Conservation (phyloP, 2,888 invertebrate species). For the Asteroscopus sphinx region DNA sequence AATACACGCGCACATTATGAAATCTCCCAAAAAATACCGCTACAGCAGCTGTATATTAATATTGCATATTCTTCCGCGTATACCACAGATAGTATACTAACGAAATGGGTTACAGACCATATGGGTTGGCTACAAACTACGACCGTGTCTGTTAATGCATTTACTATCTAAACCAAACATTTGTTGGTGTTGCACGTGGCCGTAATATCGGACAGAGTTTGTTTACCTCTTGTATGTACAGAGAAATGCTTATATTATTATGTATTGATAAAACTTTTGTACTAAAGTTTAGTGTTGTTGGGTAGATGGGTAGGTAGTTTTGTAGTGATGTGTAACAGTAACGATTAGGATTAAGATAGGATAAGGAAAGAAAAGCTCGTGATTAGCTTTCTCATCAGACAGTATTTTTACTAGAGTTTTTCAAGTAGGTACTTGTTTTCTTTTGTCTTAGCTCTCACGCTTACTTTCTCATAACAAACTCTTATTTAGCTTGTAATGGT, state of each 20-base stretch:
- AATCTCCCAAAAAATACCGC: conserved; percentile 1
- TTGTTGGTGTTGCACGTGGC: conserved; percentile 48
- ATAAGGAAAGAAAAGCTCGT: too few species aligned
- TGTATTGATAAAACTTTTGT: conserved; percentile 42
- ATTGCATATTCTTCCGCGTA: conserved; percentile 30
- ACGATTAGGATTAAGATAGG: not conserved
- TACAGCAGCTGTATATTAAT: not conserved
- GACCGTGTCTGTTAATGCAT: conserved; percentile 23
- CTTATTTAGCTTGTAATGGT: too few species aligned
- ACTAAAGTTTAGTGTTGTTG: conserved; percentile 5
- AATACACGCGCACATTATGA: not conserved
- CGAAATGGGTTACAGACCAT: conserved; percentile 40
- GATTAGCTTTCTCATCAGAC: too few species aligned
- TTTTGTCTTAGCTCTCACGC: too few species aligned
- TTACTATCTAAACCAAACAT: conserved; percentile 41
- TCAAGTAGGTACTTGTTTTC: too few species aligned
- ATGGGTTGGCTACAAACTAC: conserved; percentile 22
- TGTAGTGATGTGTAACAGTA: not conserved
- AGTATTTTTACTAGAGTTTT: too few species aligned
- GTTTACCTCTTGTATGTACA: conserved; percentile 47
- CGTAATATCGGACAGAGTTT: conserved; percentile 53
- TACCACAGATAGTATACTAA: too few species aligned
- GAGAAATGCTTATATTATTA: not conserved
- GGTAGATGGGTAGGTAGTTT: not conserved
- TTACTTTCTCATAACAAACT: too few species aligned